Conservation (phyloP, 2,888 invertebrate genomes). For the Spodoptera exigua region DNA sequence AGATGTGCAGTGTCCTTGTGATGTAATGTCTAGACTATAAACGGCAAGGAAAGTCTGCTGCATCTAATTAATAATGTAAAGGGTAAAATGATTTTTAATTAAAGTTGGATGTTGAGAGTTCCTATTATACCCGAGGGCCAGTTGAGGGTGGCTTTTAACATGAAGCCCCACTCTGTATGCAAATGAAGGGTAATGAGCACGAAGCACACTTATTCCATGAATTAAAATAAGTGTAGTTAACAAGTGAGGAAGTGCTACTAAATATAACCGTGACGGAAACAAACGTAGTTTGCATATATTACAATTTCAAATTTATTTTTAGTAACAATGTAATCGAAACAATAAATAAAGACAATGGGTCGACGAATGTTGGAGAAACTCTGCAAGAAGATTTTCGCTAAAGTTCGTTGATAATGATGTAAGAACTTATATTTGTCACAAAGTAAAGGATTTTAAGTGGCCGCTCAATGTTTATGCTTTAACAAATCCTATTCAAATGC, state of each 20-base stretch:
- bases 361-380: slow-evolving; percentile 9
- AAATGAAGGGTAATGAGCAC: slow-evolving; percentile 65
- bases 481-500: slow-evolving; percentile 11
- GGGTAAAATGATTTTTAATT: slow-evolving; percentile 50
- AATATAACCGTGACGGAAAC: slow-evolving; percentile 47
- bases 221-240: slow-evolving; percentile 47
- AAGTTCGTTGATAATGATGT: slow-evolving; percentile 3
- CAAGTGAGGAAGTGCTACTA: slow-evolving; percentile 44
- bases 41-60: slow-evolving; percentile 19
- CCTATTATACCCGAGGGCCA: slow-evolving; percentile 48
- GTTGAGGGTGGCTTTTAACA: slow-evolving; percentile 53
- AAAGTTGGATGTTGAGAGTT: slow-evolving; percentile 40
- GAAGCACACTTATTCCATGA: slow-evolving; percentile 41
- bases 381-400: background rate
- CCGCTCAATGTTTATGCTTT: background rate
- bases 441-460: slow-evolving; percentile 3
- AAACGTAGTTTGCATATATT: slow-evolving; percentile 44
- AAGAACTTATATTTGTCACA: slow-evolving; percentile 3
- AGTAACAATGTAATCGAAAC: slow-evolving; percentile 33
- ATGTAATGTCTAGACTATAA: slow-evolving; percentile 34
- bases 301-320: slow-evolving; percentile 39
- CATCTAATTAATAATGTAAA: slow-evolving; percentile 35
- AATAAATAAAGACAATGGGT: slow-evolving; percentile 26
- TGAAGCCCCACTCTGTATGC: slow-evolving; percentile 63
- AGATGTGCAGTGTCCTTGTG: slow-evolving; percentile 17